Evolutionary conservation across 2,113 vertebrate species (phyloP).

Genomic region (Uria lomvia): DNA sequence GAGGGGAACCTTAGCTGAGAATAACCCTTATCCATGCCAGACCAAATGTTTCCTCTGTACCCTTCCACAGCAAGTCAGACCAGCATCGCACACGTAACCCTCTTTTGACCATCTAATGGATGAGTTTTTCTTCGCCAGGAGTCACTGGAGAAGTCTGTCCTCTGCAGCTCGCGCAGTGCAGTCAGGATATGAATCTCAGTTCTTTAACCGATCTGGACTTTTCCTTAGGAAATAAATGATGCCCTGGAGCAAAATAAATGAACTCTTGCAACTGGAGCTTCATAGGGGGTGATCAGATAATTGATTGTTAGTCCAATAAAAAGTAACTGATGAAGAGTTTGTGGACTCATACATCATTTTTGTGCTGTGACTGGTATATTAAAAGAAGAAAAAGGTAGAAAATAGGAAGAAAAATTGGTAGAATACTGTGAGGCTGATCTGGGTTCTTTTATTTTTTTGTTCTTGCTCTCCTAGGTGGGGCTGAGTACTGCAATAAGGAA

Average conservation of each 20-base stretch:
- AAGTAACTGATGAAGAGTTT: background rate
- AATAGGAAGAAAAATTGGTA: background rate
- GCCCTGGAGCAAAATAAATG: conserved; percentile 21
- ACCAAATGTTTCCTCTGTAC: background rate
- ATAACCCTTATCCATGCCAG: background rate
- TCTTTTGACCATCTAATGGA: background rate
- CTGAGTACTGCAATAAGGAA: conserved; percentile 42
- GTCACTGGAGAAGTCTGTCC: background rate
- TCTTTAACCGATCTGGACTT: background rate
- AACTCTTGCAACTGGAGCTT: background rate
- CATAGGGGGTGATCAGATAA: background rate
- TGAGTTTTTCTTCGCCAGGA: background rate
- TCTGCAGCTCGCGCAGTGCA: background rate
- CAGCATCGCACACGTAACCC: fast-evolving
- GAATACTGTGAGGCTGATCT: background rate
- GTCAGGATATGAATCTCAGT: background rate
- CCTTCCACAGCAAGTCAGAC: background rate
- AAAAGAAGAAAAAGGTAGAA: background rate
- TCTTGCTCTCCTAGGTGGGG: conserved; percentile 47
- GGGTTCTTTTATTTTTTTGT: background rate
- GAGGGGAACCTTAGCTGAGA: background rate
- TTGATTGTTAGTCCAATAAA: conserved; percentile 34
- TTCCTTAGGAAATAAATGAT: conserved; percentile 23
- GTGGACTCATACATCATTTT: background rate
- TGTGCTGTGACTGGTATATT: background rate